Percentiles rank a stretch among this genome's conserved stretches.
Evolutionary conservation across 1,140 invertebrate species (phyloP).

Genomic region (Homarus americanus): DNA sequence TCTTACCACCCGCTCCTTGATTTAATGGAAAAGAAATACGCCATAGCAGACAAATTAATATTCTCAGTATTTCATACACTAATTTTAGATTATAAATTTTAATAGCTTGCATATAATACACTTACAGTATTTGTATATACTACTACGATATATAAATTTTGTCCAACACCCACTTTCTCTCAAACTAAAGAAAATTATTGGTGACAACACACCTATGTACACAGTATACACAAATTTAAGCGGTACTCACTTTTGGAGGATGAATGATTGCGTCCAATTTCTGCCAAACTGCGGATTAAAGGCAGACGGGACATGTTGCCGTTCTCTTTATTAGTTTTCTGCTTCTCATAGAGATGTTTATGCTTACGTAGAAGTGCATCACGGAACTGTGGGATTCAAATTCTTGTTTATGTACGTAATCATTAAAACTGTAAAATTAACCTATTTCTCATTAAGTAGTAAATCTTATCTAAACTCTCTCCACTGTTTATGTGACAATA

Average conservation of each 20-base stretch:
- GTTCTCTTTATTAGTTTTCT: slow-evolving; percentile 84
- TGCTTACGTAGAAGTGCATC: slow-evolving; percentile 94
- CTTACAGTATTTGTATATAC: not conserved
- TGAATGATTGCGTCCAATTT: slow-evolving; percentile 97
- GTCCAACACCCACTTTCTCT: slow-evolving; percentile 3
- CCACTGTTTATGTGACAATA: too few relatives aligned
- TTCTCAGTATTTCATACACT: not conserved
- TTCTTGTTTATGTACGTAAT: too few relatives aligned
- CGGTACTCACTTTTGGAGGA: slow-evolving; percentile 93
- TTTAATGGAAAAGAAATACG: slow-evolving; percentile 59
- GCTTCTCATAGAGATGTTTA: slow-evolving; percentile 93
- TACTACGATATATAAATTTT: not conserved
- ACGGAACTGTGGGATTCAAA: slow-evolving; percentile 81
- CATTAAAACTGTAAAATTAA: too few relatives aligned
- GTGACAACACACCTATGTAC: too few relatives aligned
- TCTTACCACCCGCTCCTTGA: slow-evolving; percentile 67
- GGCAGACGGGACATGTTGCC: slow-evolving; percentile 90
- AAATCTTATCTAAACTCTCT: too few relatives aligned
- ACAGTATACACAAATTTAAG: too few relatives aligned
- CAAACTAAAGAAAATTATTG: not conserved
- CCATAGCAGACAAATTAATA: slow-evolving; percentile 64
- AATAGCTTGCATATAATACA: slow-evolving; percentile 11
- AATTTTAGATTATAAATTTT: slow-evolving; percentile 3
- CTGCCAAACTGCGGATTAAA: slow-evolving; percentile 96
- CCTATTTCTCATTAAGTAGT: too few relatives aligned